Evolutionary conservation across 2,113 vertebrate genomes (phyloP), one percentile per base, ranked within the genome.

Genomic region (Ursus arctos): DNA sequence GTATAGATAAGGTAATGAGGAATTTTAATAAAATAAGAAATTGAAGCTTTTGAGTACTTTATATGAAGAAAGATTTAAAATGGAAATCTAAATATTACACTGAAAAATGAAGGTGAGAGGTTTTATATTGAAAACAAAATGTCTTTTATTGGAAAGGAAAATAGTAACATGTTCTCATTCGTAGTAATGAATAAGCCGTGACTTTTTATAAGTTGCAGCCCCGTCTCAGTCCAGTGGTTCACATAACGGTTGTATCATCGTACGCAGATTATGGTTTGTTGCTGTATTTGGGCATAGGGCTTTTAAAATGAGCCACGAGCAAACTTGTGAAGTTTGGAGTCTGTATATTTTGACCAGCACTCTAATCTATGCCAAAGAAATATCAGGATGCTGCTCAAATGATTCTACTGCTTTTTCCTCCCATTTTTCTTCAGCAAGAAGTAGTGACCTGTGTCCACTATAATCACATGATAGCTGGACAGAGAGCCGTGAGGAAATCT

Each of bases 51-150:
- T 80, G 49, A 89, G 55, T 69, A 36, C 53, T 80, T 95, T 61
- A 47, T 84, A 28, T 51, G 69, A 96, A 72, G 67, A 36, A 95
- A 86, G 16, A 74, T 71, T 97, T 92, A 80, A 97, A 72, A 40
- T 63, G 77, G 91, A 94, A 93, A 87, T 51, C 31, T 95, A 49
- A 57, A 85, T 22, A 72, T 97, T 84, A 88, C 31, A 77, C 22
- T 96, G 57, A 91, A 81, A 63, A 84, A 43, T 74, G 63, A 98
- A 95, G 63, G 6, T 47, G 22, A 96, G 40, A 97, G n/a, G 74
- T 94, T 47, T 79, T 89, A 55, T 91, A 40, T 86, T 33, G 40
- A 91, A 88, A 96, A 91, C 55, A 81, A 92, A 87, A 88, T 88
- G 28, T 19, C 57, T 92, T 87, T 76, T 74, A 85, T 51, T 63